Evolutionary conservation across 2,113 vertebrate species (phyloP), one percentile per base, ranked within the genome.

Genomic region (Halichoeres trimaculatus): DNA sequence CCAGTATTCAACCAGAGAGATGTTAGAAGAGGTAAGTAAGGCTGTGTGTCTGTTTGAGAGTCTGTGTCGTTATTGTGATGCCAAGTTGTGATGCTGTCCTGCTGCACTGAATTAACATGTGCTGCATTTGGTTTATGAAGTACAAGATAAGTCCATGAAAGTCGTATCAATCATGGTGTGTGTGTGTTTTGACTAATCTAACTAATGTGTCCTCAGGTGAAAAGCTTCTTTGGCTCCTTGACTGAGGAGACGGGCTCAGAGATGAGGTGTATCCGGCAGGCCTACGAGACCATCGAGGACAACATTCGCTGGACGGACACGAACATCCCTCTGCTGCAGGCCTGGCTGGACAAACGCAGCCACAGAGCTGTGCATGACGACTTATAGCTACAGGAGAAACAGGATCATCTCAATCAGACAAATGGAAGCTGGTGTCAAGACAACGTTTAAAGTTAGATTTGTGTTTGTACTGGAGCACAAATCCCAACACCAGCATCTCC

Each of bases 301-400:
- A 97, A 97, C 64, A 95, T 97, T 76, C 90, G 91, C 3, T 96
- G 97, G 96, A 96, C 94, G 94, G 94, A 97, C 36, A 87, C 81
- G 41, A 95, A 97, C 87, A 87, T 95, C 19, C 94, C 95, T 20
- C 81, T 95, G 66, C 88, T 98, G 66, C 89, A 91, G 89, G 58
- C 63, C 2, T 96, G 95, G 96, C 76, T 97, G 67, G 66, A 92
- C 79, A 85, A 64, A 52, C 87, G 11, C 65, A 53, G 20, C 13
- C 58, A 0, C 40, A 23, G 26, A 17, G 4, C 0, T 3, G 11
- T 14, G 7, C 90, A 84, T 17, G 86, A 78, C 0, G 92, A 93
- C 34, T 73, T 93, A 10, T 93, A 89, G 4, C 10, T 14, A 0
- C 30, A 5, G 2, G 4, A 8, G 12, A 24, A 19, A 41, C 2